Evolutionary conservation across 2,113 vertebrate genomes (phyloP).

Genomic region (Pseudolaguvia tuberculata): DNA sequence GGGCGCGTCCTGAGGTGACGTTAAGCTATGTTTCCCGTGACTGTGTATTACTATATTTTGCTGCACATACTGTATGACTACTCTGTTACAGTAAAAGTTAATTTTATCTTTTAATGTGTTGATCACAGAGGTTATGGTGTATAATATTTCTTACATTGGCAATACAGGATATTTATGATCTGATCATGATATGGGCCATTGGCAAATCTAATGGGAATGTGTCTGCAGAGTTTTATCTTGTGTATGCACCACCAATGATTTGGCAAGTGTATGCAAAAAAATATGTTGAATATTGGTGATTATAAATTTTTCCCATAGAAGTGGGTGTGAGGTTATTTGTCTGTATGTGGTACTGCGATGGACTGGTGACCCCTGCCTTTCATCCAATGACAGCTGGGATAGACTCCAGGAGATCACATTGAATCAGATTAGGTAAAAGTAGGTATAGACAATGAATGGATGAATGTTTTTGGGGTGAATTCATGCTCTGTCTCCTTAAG

Average conservation of each 20-base stretch:
- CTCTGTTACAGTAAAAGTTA: background rate
- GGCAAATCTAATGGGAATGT: background rate
- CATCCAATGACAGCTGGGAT: too few species aligned
- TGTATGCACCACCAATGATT: background rate
- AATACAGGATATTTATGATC: background rate
- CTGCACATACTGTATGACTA: background rate
- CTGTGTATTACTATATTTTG: too few species aligned
- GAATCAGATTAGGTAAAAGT: too few species aligned
- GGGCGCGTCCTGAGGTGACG: conserved; percentile 17
- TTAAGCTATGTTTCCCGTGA: background rate
- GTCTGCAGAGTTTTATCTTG: background rate
- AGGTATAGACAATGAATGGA: too few species aligned
- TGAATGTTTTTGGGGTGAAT: conserved; percentile 46
- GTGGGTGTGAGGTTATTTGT: too few species aligned
- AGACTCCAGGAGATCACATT: too few species aligned
- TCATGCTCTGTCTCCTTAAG: conserved; percentile 52
- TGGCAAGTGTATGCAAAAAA: too few species aligned
- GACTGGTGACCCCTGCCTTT: too few species aligned
- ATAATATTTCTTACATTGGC: background rate
- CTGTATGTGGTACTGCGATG: too few species aligned
- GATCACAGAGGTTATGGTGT: background rate
- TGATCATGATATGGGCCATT: background rate
- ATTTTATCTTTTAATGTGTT: background rate
- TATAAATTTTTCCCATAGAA: too few species aligned
- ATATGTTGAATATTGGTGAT: too few species aligned